Evolutionary conservation across 2,888 invertebrate genomes (phyloP), one percentile per base, ranked within the genome.

Genomic region (Eilema sororculum): DNA sequence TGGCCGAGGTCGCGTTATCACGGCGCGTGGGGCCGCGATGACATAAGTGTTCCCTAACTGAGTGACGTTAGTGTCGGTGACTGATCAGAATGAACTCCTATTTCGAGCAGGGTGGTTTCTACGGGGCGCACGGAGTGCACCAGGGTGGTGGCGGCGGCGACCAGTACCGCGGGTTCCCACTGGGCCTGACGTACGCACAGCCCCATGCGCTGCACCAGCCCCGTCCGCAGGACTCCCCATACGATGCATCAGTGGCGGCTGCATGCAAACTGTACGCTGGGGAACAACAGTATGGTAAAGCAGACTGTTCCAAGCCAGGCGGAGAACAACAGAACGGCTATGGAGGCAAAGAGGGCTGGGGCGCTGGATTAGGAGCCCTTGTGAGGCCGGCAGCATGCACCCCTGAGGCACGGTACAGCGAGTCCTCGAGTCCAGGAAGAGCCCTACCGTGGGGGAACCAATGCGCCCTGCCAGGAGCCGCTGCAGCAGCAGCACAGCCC

Each of bases 51-150:
- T 91, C 84, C 86, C 89, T 87, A 84, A 90, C 90, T 87, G 85
- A 91, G 94, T 94, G 94, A 92, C 93, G 93, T 90, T 90, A 83
- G 93, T 92, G 91, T 84, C 88, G 82, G 92, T 92, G 93, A 94
- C 89, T 85, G 86, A 88, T 89, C 93, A 97, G 93, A 93, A 98
- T 98, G 98, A 98, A 98, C 97, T 98, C 98, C 92, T 99, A 98
- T 95, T 99, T 98, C 94, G 98, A 98, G 96, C 98, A 98, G 96
- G 97, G 98, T 94, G 98, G 98, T 94, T 99, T 99, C 96, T 98
- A 99, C 96, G 98, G 98, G 89, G 96, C 97, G 88, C 98, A 98
- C 94, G 98, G 98, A 90, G 95, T 95, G 86, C 97, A 98, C 95
- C 97, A 98, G 95, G 96, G 96, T 77, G 96, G 97, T 83, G 96